Evolutionary conservation across 2,888 invertebrate species (phyloP).

Genomic region (Perizoma affinitatum): DNA sequence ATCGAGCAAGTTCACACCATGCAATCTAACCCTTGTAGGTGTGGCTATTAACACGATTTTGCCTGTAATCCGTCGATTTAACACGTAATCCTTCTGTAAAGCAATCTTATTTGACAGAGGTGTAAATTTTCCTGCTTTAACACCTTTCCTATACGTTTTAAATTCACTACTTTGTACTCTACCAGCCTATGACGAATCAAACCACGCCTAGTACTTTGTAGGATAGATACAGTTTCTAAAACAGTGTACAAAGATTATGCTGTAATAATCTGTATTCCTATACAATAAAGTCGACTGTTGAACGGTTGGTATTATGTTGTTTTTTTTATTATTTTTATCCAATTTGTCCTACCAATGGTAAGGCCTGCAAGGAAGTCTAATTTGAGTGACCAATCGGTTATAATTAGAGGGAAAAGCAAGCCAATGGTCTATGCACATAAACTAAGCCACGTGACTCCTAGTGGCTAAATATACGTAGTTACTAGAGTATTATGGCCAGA

Average conservation of each 20-base stretch:
- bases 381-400: constrained; percentile 30
- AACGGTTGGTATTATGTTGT: constrained; percentile 12
- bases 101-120: constrained; percentile 35
- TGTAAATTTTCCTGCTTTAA: constrained; percentile 28
- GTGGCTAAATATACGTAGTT: neutral
- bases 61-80: constrained; percentile 25
- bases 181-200: constrained; percentile 15
- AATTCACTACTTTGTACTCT: constrained; percentile 1
- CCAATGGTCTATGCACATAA: constrained; percentile 11
- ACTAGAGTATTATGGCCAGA: neutral
- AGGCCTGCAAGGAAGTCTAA: constrained; percentile 7
- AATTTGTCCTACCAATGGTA: constrained; percentile 35
- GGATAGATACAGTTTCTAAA: constrained; percentile 21
- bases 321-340: constrained; percentile 35
- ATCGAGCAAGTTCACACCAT: constrained; percentile 14
- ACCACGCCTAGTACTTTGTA: constrained; percentile 29
- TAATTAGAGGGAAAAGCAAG: constrained; percentile 13
- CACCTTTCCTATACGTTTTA: constrained; percentile 17
- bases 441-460: neutral
- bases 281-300: constrained; percentile 36
- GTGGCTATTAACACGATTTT: constrained; percentile 42
- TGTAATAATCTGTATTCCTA: constrained; percentile 38
- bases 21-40: constrained; percentile 31
- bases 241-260: constrained; percentile 11
- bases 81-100: constrained; percentile 33